Conservation (phyloP, 2,113 vertebrate species). For the Cryptoleucopteryx plumbea region DNA sequence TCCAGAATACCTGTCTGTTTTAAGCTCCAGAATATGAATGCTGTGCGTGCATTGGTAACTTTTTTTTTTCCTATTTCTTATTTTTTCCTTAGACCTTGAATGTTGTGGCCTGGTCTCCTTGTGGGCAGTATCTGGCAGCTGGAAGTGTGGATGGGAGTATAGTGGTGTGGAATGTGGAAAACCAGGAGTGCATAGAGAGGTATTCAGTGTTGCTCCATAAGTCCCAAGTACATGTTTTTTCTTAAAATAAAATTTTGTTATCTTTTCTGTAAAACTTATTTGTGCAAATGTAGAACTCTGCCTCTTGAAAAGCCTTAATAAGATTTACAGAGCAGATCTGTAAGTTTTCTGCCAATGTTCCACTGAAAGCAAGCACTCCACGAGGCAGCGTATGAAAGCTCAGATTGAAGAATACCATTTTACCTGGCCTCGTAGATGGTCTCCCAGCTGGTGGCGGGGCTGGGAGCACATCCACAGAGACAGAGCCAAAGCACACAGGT, state of each 20-base stretch:
- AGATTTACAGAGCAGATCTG: not conserved
- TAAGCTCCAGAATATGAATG: not conserved
- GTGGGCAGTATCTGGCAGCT: constrained; percentile 85
- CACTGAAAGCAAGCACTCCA: not conserved
- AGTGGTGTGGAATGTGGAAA: constrained; percentile 84
- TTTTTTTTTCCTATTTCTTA: not conserved
- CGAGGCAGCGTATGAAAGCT: not conserved
- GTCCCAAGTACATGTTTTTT: not conserved
- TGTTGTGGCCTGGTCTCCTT: constrained; percentile 90
- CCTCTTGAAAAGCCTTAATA: not conserved
- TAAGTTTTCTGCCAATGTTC: not conserved
- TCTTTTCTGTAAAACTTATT: not conserved
- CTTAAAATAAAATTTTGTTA: not conserved
- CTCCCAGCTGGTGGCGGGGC: not conserved
- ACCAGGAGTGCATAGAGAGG: constrained; percentile 87
- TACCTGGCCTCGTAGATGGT: not conserved
- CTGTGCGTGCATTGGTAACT: not conserved
- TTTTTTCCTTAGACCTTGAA: constrained; percentile 80
- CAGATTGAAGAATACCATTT: not conserved
- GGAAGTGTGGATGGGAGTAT: constrained; percentile 83
- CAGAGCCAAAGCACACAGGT: not conserved
- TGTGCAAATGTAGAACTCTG: not conserved
- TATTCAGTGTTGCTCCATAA: constrained; percentile 36
- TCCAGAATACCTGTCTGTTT: not conserved
- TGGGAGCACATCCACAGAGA: not conserved